Conservation (phyloP, 2,797 vertebrate genomes). For the Pseudochirops cupreus region DNA sequence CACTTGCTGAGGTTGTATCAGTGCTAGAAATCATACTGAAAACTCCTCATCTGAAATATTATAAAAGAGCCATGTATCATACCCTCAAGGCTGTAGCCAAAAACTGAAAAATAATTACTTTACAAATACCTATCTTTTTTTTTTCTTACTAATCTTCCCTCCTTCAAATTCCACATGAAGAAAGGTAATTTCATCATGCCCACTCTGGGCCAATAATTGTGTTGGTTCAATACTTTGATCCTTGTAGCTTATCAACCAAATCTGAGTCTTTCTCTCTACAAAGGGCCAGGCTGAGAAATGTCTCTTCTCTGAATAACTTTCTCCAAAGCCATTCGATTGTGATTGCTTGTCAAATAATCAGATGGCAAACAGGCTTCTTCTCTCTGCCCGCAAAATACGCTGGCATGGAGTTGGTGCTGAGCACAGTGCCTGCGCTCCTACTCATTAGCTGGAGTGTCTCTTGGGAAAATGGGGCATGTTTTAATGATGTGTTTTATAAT, state of each 20-base stretch:
- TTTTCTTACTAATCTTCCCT: not conserved
- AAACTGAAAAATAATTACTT: not conserved
- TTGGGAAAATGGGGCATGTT: slow-evolving; percentile 10
- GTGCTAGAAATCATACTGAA: not conserved
- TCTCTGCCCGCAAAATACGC: not conserved
- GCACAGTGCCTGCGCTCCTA: not conserved
- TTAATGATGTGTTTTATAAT: slow-evolving; percentile 30
- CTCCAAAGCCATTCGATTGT: not conserved
- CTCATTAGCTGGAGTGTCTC: not conserved
- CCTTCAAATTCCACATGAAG: not conserved
- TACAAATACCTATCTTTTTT: not conserved
- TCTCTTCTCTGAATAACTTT: not conserved
- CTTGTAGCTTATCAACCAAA: not conserved
- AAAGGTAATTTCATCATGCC: not conserved
- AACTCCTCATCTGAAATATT: slow-evolving; percentile 29
- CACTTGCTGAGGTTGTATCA: not conserved
- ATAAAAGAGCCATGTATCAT: not conserved
- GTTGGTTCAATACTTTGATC: not conserved
- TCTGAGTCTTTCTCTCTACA: not conserved
- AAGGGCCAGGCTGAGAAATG: slow-evolving; percentile 7
- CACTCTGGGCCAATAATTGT: not conserved
- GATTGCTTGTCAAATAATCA: slow-evolving; percentile 21
- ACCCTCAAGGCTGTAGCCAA: not conserved
- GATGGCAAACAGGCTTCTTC: slow-evolving; percentile 3
- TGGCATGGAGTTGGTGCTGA: not conserved